Evolutionary conservation across 35 echinoderm and acorn worm species (phyloP).

Genomic region (Heliocidaris erythrogramma): DNA sequence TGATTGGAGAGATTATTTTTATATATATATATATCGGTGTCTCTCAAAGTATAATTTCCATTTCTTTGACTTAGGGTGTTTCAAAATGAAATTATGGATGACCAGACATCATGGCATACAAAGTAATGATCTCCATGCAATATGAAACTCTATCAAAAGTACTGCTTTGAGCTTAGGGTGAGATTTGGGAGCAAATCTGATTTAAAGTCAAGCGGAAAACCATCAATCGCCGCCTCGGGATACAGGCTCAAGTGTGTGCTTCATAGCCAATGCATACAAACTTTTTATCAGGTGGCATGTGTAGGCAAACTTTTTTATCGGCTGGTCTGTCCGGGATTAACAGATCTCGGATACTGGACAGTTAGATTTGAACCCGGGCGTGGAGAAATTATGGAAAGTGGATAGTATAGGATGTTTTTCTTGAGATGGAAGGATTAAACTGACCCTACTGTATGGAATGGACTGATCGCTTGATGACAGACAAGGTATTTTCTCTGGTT

Average conservation of each 20-base stretch:
- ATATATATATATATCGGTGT: too few species aligned
- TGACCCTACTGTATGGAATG: background rate
- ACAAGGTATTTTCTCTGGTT: background rate
- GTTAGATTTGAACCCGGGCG: background rate
- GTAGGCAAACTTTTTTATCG: background rate
- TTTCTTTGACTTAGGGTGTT: too few species aligned
- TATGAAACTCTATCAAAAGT: slow-evolving; percentile 13
- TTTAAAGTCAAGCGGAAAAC: background rate
- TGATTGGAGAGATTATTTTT: too few species aligned
- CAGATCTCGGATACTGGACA: background rate
- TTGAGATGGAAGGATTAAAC: background rate
- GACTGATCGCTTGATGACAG: background rate
- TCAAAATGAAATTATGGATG: background rate
- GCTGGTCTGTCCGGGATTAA: background rate
- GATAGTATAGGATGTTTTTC: slow-evolving; percentile 16
- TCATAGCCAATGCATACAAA: background rate
- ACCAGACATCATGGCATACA: background rate
- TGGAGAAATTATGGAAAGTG: background rate
- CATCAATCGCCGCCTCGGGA: background rate
- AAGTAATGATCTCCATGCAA: background rate
- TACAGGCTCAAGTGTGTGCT: background rate
- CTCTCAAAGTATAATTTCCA: too few species aligned
- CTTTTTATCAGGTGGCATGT: background rate
- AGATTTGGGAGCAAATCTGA: background rate
- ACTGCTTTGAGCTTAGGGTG: background rate